Conservation (phyloP, 1,140 invertebrate species). For the Idris sp. region DNA sequence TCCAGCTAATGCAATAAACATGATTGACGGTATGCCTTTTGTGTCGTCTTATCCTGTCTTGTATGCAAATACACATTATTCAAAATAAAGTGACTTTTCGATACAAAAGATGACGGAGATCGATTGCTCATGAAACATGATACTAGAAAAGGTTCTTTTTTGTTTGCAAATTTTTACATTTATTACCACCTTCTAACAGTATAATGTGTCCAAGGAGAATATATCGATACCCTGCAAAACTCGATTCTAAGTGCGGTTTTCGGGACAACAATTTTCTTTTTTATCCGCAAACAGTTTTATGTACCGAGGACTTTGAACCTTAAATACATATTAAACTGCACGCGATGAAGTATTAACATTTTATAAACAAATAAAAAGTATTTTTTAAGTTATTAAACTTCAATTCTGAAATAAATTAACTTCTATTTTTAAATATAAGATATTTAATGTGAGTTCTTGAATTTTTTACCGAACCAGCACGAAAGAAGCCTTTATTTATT, state of each 20-base stretch:
- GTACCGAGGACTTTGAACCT: too few species aligned
- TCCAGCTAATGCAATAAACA: constrained; percentile 21
- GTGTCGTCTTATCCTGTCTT: constrained; percentile 25
- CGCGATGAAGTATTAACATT: too few species aligned
- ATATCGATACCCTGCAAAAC: constrained; percentile 15
- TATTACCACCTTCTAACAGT: constrained; percentile 21
- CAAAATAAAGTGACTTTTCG: constrained; percentile 52
- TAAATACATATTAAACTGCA: too few species aligned
- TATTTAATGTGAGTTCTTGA: too few species aligned
- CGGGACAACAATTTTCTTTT: too few species aligned
- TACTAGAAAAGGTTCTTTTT: constrained; percentile 22
- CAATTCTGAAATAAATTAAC: too few species aligned
- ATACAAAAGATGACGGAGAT: constrained; percentile 49
- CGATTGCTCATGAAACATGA: constrained; percentile 33
- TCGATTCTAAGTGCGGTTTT: not conserved
- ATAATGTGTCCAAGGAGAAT: constrained; percentile 12
- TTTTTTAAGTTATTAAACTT: too few species aligned
- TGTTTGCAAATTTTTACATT: constrained; percentile 20
- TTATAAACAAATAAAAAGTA: too few species aligned
- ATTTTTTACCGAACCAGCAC: too few species aligned
- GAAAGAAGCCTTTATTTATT: too few species aligned
- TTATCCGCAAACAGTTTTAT: too few species aligned
- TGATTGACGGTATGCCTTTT: constrained; percentile 25
- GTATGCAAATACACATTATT: constrained; percentile 46
- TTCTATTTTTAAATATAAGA: too few species aligned